Base-by-base conservation (phyloP, 2,797 vertebrate genomes). In the Phoebastria nigripes region DNA sequence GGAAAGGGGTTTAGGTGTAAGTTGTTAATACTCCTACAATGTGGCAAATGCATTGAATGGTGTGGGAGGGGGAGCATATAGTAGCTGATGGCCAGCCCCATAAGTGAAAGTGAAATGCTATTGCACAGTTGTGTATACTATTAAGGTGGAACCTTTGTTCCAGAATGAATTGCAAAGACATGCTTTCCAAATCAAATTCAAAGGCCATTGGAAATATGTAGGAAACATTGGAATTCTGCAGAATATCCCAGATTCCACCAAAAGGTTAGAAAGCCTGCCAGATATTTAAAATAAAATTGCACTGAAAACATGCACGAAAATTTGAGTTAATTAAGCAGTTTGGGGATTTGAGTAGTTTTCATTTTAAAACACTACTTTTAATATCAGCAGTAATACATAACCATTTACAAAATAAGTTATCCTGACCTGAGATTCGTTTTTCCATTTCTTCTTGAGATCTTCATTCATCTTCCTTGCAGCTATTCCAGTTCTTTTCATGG, bases 81-180 rank as follows among this genome's bases (percentile, higher is more conserved):
- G 84, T 89, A 22, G 90, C 70, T 89, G 22, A 81, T 91, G 83
- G 55, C 93, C 91, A 95, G 90, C 72, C 46, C 44, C 15, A 12
- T 12, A 62, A 72, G 24, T 49, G 37, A 70, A 78, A 96, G 58
- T 62, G 7, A 58, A 95, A 83, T 87, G 42, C 58, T 70, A 6
- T 76, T 94, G n/a, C 76, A 79, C 29, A 76, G 13, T 76, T 84
- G 16, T 61, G 5, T 87, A 12, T 91, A 37, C 55, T 47, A 5
- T 94, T 96, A 95, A 97, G 94, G 94, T 96, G 89, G 95, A 97
- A 96, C 47, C 88, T 96, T 95, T 78, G 18, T 83, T 90, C 88
- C 74, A 73, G 83, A 94, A 79, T 93, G 55, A 70, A 81, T 90
- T 92, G 76, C 87, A 94, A 92, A 92, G 65, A 69, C 8, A 2